Percentiles rank a stretch among this genome's conserved stretches.
phyloP scores from a whole-genome alignment of 2,888 invertebrate genomes.

The Dolichomitus sp. region DNA sequence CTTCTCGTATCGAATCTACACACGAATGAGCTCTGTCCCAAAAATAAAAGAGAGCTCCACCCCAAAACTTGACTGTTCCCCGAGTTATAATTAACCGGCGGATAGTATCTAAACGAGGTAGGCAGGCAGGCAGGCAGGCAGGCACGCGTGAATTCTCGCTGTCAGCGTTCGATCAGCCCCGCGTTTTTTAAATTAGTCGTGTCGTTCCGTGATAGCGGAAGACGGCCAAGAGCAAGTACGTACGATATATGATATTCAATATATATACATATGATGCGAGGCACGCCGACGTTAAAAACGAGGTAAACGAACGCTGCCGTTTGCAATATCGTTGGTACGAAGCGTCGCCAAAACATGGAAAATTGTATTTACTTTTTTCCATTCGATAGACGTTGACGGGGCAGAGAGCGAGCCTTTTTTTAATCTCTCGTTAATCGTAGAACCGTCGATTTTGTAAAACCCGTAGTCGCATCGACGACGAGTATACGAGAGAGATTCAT shows the following conservation, averaged over 20 bases:
- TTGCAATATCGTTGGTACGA: not conserved
- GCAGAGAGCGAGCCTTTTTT: not conserved
- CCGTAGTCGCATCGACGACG: not conserved
- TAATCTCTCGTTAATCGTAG: not conserved
- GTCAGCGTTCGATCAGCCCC: conserved; percentile 39
- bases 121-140: not conserved
- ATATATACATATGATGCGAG: conserved; percentile 39
- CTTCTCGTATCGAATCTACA: not conserved
- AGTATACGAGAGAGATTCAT: conserved; percentile 28
- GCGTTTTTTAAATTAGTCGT: conserved; percentile 38
- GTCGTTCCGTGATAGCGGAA: conserved; percentile 4
- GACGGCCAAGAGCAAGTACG: conserved; percentile 29
- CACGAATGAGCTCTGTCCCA: conserved; percentile 46
- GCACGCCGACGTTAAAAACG: conserved; percentile 36
- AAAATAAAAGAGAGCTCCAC: conserved; percentile 68
- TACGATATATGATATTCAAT: conserved; percentile 27
- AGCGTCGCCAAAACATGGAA: not conserved
- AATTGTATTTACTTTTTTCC: not conserved
- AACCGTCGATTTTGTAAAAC: not conserved
- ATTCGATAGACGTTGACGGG: not conserved
- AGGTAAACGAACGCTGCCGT: not conserved
- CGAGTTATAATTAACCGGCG: conserved; percentile 60
- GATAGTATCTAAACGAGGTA: conserved; percentile 3
- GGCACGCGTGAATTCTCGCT: conserved; percentile 39
- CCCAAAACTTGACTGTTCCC: conserved; percentile 50